These are phyloP conservation scores for Chaetodon trifascialis DNA, from an alignment of 2,113 vertebrate species.

Conservation along the genomic window DNA sequence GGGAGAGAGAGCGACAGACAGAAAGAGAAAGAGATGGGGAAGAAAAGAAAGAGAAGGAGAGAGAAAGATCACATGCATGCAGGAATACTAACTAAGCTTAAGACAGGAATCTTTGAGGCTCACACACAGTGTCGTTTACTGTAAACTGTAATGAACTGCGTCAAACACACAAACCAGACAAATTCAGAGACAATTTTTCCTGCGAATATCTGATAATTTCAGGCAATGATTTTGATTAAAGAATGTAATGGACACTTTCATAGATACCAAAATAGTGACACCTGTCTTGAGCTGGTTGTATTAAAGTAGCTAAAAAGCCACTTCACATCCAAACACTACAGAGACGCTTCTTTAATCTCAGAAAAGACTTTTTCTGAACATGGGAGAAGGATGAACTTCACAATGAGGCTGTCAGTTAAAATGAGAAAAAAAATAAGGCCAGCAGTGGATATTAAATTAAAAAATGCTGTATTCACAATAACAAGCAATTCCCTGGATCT, in stretches of 20 bases:
- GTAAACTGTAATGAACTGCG: neutral
- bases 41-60: neutral
- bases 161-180: neutral
- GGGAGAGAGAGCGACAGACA: neutral
- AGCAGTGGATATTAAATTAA: neutral
- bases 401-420: neutral
- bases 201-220: neutral
- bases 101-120: slow-evolving; percentile 9
- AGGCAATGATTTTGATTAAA: neutral
- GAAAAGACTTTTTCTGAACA: neutral
- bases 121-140: slow-evolving; percentile 6
- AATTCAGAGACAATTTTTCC: neutral
- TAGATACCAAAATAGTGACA: neutral
- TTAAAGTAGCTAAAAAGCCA: neutral
- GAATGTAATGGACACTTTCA: neutral
- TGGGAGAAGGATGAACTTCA: neutral
- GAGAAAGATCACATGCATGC: neutral
- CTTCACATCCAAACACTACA: neutral
- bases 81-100: slow-evolving; percentile 48
- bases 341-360: neutral
- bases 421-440: neutral
- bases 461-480: slow-evolving; percentile 1
- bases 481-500: neutral
- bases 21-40: slow-evolving; percentile 20
- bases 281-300: neutral